A percentile compares a stretch with the other conserved stretches of the same genome.
Conservation (phyloP, 2,888 invertebrate species). For the Argyra leucocephala region DNA sequence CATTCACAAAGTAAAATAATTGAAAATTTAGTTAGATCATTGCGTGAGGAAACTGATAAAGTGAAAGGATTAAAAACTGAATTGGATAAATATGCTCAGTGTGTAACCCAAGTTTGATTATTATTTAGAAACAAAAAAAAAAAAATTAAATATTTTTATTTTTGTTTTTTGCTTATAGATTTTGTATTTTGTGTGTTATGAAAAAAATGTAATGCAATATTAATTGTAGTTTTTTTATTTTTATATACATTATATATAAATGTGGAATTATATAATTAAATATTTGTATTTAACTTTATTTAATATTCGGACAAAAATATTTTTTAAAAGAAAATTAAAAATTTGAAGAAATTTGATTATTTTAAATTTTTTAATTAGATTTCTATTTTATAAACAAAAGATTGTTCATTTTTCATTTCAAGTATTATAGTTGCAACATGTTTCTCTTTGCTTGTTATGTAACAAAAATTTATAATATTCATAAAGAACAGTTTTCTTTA, state of each 20-base stretch:
- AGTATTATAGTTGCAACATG: too few relatives aligned
- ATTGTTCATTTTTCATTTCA: too few relatives aligned
- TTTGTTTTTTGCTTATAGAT: not conserved
- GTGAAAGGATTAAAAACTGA: constrained; percentile 55
- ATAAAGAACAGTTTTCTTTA: too few relatives aligned
- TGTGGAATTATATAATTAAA: not conserved
- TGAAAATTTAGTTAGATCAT: constrained; percentile 53
- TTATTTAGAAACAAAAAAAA: constrained; percentile 3
- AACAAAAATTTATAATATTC: too few relatives aligned
- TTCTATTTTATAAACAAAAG: too few relatives aligned
- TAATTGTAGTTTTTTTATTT: not conserved
- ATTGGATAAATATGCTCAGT: constrained; percentile 59
- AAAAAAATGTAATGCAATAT: not conserved
- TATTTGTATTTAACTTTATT: not conserved
- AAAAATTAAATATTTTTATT: too few relatives aligned
- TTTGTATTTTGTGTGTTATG: not conserved
- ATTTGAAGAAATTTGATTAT: too few relatives aligned
- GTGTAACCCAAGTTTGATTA: constrained; percentile 59
- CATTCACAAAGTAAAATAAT: constrained; percentile 48
- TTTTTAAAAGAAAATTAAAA: too few relatives aligned
- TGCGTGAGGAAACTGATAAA: constrained; percentile 55
- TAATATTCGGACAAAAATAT: not conserved
- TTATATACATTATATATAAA: not conserved
- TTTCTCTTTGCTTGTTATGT: too few relatives aligned
- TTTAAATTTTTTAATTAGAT: too few relatives aligned